phyloP scores from a whole-genome alignment of 2,113 vertebrate species.

The Dinomys branickii region DNA sequence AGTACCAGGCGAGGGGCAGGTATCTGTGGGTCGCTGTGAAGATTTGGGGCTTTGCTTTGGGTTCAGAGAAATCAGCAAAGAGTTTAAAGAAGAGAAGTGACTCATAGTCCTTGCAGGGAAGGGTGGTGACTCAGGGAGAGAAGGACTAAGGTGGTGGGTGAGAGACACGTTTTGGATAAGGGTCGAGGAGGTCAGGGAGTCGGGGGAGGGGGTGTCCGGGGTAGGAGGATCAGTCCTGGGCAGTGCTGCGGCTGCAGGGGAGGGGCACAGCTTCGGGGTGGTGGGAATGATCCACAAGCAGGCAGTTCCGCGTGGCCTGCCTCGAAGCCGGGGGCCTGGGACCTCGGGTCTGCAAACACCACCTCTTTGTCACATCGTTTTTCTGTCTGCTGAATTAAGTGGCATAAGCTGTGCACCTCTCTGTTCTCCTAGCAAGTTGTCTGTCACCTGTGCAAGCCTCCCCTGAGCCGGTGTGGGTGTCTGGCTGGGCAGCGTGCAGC shows the following conservation, averaged over 20 bases:
- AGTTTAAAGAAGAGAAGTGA: neutral
- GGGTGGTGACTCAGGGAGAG: neutral
- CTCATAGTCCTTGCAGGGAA: neutral
- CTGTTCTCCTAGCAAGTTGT: neutral
- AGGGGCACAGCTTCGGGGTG: neutral
- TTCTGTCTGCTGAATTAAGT: neutral
- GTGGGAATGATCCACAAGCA: neutral
- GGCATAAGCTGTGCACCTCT: neutral
- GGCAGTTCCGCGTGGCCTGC: neutral
- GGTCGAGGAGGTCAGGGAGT: neutral
- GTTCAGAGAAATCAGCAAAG: neutral
- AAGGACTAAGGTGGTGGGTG: neutral
- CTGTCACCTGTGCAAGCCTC: neutral
- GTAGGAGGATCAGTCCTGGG: too few relatives aligned
- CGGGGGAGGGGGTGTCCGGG: too few relatives aligned
- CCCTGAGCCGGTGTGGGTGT: neutral
- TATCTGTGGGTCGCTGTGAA: neutral
- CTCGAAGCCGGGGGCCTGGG: rapidly evolving
- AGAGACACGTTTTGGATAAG: neutral
- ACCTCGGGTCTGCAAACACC: neutral
- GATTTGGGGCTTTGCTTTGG: neutral
- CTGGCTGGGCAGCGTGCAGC: neutral
- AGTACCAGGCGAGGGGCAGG: neutral
- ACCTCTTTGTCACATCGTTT: neutral
- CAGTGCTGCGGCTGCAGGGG: neutral